These are phyloP conservation scores for Polyploca ridens DNA, from an alignment of 2,888 invertebrate species.

Conservation along the genomic window DNA sequence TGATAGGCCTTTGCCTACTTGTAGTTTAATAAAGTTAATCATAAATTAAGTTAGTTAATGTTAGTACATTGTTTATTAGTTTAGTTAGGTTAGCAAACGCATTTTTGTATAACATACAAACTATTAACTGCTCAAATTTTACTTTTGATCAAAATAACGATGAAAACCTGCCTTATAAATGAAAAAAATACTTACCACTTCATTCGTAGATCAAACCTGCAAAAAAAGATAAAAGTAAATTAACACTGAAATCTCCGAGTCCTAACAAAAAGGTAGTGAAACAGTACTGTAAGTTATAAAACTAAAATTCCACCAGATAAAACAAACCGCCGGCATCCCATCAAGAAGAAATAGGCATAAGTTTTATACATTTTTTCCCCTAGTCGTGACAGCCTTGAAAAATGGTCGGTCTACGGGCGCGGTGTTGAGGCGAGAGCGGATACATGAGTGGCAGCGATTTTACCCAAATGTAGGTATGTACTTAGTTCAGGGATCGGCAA, in stretches of 20 bases:
- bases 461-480: no score
- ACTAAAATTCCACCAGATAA: conserved; percentile 32
- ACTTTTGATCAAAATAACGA: no score
- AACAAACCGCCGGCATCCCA: conserved; percentile 24
- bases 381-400: conserved; percentile 53
- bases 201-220: not conserved
- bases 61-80: no score
- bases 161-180: not conserved
- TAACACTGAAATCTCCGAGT: not conserved
- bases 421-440: conserved; percentile 17
- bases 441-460: not conserved
- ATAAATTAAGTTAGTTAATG: no score
- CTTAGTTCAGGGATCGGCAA: no score
- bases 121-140: no score
- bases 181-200: not conserved
- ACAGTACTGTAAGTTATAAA: not conserved
- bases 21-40: no score
- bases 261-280: not conserved
- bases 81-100: no score
- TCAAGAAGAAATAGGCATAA: conserved; percentile 38
- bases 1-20: no score
- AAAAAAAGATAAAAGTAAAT: not conserved
- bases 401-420: conserved; percentile 33
- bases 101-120: no score
- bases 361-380: conserved; percentile 46